Evolutionary conservation across 2,797 vertebrate genomes (phyloP).

Genomic region (Phyllotis vaccarum): DNA sequence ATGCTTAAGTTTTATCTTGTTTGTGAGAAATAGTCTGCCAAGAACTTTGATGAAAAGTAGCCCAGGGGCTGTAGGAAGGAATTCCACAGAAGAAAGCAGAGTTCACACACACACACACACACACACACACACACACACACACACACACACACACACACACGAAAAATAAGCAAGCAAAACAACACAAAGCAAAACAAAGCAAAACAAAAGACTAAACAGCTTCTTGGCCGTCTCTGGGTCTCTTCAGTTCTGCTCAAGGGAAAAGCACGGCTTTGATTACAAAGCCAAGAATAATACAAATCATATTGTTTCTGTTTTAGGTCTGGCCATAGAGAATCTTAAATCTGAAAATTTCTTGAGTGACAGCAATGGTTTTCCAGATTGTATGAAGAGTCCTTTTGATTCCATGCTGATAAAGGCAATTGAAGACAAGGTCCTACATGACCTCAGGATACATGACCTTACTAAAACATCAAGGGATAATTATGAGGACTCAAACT

Average conservation of each 20-base stretch:
- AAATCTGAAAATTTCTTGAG: background rate
- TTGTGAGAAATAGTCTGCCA: background rate
- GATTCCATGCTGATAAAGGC: background rate
- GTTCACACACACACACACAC: background rate
- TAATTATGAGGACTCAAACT: background rate
- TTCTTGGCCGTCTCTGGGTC: background rate
- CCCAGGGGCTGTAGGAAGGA: background rate
- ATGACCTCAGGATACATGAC: background rate
- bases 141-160: background rate
- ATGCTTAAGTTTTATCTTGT: constrained; percentile 36
- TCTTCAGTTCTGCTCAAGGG: background rate
- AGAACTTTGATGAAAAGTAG: background rate
- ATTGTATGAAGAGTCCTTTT: background rate
- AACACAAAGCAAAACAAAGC: background rate
- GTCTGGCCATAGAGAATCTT: background rate
- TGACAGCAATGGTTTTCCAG: background rate
- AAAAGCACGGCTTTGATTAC: constrained; percentile 10
- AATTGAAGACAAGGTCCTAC: background rate
- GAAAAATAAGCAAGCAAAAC: background rate
- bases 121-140: background rate
- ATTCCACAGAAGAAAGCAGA: constrained; percentile 10
- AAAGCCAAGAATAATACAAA: background rate
- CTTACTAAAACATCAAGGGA: background rate
- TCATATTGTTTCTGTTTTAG: background rate
- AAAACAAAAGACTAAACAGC: background rate